Conservation (phyloP, 2,113 vertebrate genomes). For the Petromus typicus region DNA sequence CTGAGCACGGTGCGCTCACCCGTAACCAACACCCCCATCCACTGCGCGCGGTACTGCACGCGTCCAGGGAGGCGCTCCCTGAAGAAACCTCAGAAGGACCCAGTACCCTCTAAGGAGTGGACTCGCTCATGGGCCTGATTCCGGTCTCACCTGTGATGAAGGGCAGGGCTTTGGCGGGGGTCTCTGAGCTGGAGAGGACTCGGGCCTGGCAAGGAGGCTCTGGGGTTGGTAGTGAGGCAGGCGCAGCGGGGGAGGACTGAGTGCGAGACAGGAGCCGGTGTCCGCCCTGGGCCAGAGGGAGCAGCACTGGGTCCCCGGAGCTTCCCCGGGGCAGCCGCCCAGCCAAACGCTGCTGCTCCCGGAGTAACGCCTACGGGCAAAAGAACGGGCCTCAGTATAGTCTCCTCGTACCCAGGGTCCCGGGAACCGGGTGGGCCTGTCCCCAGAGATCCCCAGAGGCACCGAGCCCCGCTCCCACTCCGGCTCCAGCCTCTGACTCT, state of each 20-base stretch:
- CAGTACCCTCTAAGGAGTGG: fast-evolving
- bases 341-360: conserved; percentile 91
- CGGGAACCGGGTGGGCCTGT: neutral
- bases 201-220: conserved; percentile 83
- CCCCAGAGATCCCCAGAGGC: neutral
- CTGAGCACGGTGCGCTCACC: neutral
- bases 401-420: neutral
- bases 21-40: neutral
- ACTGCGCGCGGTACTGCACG: fast-evolving
- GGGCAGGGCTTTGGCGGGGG: conserved; percentile 84
- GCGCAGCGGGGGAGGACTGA: conserved; percentile 93
- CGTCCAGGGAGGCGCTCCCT: neutral
- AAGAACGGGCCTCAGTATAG: neutral
- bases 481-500: neutral
- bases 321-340: conserved; percentile 85
- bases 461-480: neutral
- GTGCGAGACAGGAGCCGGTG: conserved; percentile 93
- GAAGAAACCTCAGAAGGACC: neutral
- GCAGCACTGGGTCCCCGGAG: conserved; percentile 83
- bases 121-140: fast-evolving
- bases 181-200: conserved; percentile 86
- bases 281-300: conserved; percentile 83
- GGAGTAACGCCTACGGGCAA: conserved; percentile 89
- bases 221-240: conserved; percentile 88
- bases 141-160: conserved; percentile 92